Evolutionary conservation across 2,797 vertebrate species (phyloP), one percentile per base, ranked within the genome.

Genomic region (Melanotaenia maccullochi): DNA sequence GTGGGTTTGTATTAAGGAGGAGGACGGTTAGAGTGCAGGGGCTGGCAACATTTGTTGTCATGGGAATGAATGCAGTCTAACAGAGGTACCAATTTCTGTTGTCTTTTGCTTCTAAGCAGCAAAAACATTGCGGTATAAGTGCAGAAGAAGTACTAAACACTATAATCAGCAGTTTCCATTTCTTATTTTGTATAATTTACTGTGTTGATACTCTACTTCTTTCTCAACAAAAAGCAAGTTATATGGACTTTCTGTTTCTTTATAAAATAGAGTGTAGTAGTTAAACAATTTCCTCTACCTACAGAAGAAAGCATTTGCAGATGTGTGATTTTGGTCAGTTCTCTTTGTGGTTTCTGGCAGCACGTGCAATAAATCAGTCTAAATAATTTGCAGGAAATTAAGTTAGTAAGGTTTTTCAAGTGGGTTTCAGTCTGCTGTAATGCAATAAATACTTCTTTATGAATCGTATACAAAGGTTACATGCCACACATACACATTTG

Each of bases 321-420:
- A 75, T 78, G 73, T 71, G 38, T 9, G 54, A 65, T 74, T 73
- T 75, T 67, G 51, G 33, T 40, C 49, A 57, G 57, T 38, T 40
- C 30, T 68, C 30, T n/a, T 61, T 40, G 65, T 20, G 44, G 57
- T 58, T 65, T 59, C 20, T 61, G 68, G n/a, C 65, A 73, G 52
- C 57, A 20, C 28, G 4, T 49, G 32, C 55, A 35, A 57, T 64
- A 72, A 75, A 71, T 82, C 70, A 62, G 71, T 67, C 67, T 18
- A 22, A 44, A 38, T 47, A 69, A 60, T 69, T 81, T 71, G 16
- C 36, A 73, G 42, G 33, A 74, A 62, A 79, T 75, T 33, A 59
- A 71, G 63, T 54, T 54, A 3, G 52, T 54, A 54, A 54, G 24
- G n/a, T 54, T 28, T 14, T 44, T 20, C 49, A 13, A 58, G 67